Evolutionary conservation across 2,113 vertebrate genomes (phyloP).

Genomic region (Lagenorhynchus albirostris): DNA sequence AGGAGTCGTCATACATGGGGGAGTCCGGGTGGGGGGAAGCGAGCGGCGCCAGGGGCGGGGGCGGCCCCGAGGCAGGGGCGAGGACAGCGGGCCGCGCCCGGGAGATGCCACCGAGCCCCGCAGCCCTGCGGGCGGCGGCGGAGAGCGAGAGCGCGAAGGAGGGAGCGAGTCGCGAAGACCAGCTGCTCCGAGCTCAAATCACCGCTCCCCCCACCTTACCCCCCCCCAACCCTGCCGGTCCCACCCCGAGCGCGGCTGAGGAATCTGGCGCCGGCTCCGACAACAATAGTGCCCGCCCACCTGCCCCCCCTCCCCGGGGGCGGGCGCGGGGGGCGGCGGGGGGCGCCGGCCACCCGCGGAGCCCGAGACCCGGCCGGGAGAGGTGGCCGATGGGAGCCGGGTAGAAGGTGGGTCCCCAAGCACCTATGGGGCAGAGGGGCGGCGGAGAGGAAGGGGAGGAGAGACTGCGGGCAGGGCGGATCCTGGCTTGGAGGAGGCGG

Average conservation of each 20-base stretch:
- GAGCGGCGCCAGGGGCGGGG: slow-evolving; percentile 54
- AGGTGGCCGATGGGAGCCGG: neutral
- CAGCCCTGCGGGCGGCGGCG: slow-evolving; percentile 63
- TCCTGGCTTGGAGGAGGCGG: slow-evolving; percentile 41
- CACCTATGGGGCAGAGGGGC: slow-evolving; percentile 29
- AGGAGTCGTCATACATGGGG: slow-evolving; percentile 84
- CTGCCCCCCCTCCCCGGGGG: slow-evolving; percentile 65
- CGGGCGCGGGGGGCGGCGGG: slow-evolving; percentile 12
- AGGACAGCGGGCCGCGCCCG: slow-evolving; percentile 67
- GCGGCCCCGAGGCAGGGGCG: slow-evolving; percentile 50
- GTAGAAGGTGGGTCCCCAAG: slow-evolving; percentile 33
- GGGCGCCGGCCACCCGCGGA: neutral
- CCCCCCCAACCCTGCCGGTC: slow-evolving; percentile 47
- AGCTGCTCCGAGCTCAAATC: slow-evolving; percentile 60
- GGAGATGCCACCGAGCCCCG: slow-evolving; percentile 57
- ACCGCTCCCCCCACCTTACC: slow-evolving; percentile 44
- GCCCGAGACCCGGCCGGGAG: neutral
- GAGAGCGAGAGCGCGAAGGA: slow-evolving; percentile 41
- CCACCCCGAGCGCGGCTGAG: slow-evolving; percentile 73
- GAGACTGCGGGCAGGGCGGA: slow-evolving; percentile 60
- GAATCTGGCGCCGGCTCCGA: slow-evolving; percentile 60
- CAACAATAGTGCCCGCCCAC: slow-evolving; percentile 79
- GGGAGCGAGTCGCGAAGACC: slow-evolving; percentile 47
- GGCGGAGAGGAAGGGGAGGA: slow-evolving; percentile 42
- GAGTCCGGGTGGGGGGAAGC: slow-evolving; percentile 63